These are phyloP conservation scores for Pseudomyrmex pallidus DNA, from an alignment of 1,140 invertebrate genomes.

Conservation along the genomic window DNA sequence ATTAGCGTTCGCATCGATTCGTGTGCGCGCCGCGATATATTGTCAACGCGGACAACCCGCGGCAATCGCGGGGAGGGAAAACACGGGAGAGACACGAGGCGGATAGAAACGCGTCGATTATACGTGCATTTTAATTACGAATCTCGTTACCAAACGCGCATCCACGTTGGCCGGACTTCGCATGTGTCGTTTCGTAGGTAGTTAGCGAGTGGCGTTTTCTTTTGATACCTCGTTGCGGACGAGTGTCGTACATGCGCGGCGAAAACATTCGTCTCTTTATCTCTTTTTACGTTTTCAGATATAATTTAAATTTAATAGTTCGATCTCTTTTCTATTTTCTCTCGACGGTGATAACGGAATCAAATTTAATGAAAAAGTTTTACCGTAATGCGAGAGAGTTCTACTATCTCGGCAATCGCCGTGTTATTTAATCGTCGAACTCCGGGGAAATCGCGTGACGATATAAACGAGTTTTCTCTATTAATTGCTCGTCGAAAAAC, in stretches of 20 bases:
- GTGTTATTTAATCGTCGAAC: too few species aligned
- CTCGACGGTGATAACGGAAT: too few species aligned
- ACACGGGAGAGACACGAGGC: neutral
- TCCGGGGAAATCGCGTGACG: too few species aligned
- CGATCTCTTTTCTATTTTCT: neutral
- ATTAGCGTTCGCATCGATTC: conserved; percentile 68
- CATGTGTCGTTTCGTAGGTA: conserved; percentile 1
- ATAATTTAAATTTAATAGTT: neutral
- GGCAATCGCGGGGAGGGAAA: neutral
- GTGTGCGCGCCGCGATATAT: conserved; percentile 52
- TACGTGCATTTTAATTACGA: conserved; percentile 43
- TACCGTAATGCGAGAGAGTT: too few species aligned
- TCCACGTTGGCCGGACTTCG: neutral
- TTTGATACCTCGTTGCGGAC: neutral
- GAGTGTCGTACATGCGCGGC: neutral
- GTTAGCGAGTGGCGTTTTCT: conserved; percentile 15
- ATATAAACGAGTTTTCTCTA: too few species aligned
- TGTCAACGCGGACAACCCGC: conserved; percentile 49
- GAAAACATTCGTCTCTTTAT: neutral
- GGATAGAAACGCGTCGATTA: conserved; percentile 2
- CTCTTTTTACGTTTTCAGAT: neutral
- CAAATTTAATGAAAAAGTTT: too few species aligned
- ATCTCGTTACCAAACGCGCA: conserved; percentile 26
- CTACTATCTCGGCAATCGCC: too few species aligned
- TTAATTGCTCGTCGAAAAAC: too few species aligned